Evolutionary conservation across 30 jellyfish, hydroid and myxozoan species (phyloP).

Genomic region (Aurelia aurita complex sp. Pacific): DNA sequence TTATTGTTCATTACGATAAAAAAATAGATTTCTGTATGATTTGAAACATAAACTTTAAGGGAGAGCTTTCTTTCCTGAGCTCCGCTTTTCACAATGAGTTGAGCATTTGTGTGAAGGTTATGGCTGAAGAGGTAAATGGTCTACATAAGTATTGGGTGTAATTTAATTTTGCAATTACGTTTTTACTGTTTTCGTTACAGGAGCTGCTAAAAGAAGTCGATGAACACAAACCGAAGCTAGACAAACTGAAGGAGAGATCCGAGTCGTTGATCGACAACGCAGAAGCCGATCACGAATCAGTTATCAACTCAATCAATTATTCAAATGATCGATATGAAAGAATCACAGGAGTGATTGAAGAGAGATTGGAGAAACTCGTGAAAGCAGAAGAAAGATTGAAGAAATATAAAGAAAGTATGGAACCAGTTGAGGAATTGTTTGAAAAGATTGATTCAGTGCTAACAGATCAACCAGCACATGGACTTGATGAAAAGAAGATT

Average conservation of each 20-base stretch:
- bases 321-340: conserved; percentile 42
- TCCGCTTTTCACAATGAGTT: too few species aligned
- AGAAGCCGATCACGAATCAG: conserved; percentile 72
- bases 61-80: too few species aligned
- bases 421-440: conserved; percentile 84
- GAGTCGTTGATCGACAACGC: conserved; percentile 38
- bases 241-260: conserved; percentile 54
- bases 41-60: too few species aligned
- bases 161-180: background rate
- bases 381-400: conserved; percentile 31
- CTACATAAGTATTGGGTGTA: too few species aligned
- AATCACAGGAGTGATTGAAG: conserved; percentile 18
- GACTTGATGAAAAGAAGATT: conserved; percentile 78
- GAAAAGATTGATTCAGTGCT: conserved; percentile 57
- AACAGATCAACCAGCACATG: conserved; percentile 41
- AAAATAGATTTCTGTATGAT: too few species aligned
- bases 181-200: conserved; percentile 21
- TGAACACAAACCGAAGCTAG: conserved; percentile 69
- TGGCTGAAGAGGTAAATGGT: too few species aligned
- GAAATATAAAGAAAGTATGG: conserved; percentile 45
- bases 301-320: conserved; percentile 40
- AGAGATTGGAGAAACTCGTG: conserved; percentile 41
- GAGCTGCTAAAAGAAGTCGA: conserved; percentile 44
- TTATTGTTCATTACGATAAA: too few species aligned
- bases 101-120: too few species aligned